These are phyloP conservation scores for Oscarella lobularis DNA, from an alignment of 37 sponge, comb jelly and placozoan genomes.

Conservation along the genomic window DNA sequence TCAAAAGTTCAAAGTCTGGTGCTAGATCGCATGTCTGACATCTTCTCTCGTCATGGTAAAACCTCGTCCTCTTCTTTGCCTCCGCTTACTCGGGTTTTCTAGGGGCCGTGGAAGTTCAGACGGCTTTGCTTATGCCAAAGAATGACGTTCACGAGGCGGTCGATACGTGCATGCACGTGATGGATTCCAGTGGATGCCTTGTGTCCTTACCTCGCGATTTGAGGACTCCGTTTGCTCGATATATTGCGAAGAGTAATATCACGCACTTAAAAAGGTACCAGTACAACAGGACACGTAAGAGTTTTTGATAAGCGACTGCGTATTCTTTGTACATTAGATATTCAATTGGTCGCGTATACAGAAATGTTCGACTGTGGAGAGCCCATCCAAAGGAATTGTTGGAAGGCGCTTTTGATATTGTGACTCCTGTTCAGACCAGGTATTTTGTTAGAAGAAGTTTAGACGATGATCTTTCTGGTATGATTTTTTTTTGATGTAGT, in stretches of 20 bases:
- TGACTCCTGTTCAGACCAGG: slow-evolving; percentile 29
- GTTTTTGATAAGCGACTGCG: not conserved
- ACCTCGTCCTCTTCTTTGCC: too few species aligned
- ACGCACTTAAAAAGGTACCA: slow-evolving; percentile 61
- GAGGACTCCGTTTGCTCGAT: slow-evolving; percentile 19
- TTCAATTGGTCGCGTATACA: slow-evolving; percentile 42
- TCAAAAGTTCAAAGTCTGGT: not conserved
- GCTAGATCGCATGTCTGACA: not conserved
- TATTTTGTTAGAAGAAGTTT: not conserved
- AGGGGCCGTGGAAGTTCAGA: slow-evolving; percentile 35
- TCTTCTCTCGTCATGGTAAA: slow-evolving; percentile 11
- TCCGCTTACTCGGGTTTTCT: too few species aligned
- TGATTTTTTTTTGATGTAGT: slow-evolving; percentile 7
- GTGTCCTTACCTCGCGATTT: slow-evolving; percentile 46
- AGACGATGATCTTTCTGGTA: not conserved
- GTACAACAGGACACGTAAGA: not conserved
- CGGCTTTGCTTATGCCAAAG: slow-evolving; percentile 45
- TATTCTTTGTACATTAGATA: slow-evolving; percentile 6
- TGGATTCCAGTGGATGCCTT: slow-evolving; percentile 52
- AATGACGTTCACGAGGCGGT: not conserved
- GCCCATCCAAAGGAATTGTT: slow-evolving; percentile 46
- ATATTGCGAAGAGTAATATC: slow-evolving; percentile 16
- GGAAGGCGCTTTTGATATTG: slow-evolving; percentile 71
- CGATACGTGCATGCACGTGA: slow-evolving; percentile 17
- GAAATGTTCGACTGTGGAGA: slow-evolving; percentile 10